A percentile compares a stretch with the other conserved stretches of the same genome.
Evolutionary conservation across 1,140 invertebrate species (phyloP).

Genomic region (Anadara kagoshimensis): DNA sequence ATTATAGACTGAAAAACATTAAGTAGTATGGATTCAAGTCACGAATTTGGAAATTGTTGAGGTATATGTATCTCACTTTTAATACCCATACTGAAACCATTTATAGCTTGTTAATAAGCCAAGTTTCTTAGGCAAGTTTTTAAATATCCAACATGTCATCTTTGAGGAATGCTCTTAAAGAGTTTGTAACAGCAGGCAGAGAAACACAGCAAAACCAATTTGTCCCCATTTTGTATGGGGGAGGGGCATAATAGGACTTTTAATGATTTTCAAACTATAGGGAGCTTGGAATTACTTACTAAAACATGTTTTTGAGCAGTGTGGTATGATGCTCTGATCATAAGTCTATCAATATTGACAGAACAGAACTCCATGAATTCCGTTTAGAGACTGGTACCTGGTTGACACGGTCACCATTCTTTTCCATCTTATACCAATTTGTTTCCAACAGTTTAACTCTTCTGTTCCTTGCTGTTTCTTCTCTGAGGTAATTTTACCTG

Average conservation of each 20-base stretch:
- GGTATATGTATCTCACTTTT: too few species aligned
- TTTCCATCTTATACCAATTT: slow-evolving; percentile 67
- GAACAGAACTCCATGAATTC: slow-evolving; percentile 90
- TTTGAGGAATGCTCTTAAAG: neutral
- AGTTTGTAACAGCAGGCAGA: neutral
- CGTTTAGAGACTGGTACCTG: slow-evolving; percentile 75
- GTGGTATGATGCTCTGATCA: slow-evolving; percentile 94
- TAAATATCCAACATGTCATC: too few species aligned
- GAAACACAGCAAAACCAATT: neutral
- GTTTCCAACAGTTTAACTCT: slow-evolving; percentile 76
- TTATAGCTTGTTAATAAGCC: too few species aligned
- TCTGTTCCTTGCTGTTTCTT: slow-evolving; percentile 79
- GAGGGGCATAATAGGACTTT: too few species aligned
- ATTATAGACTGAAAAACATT: too few species aligned
- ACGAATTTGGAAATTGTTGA: too few species aligned
- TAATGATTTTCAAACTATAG: too few species aligned
- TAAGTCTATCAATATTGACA: slow-evolving; percentile 84
- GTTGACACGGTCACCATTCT: slow-evolving; percentile 18
- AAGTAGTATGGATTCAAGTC: too few species aligned
- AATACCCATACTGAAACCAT: too few species aligned
- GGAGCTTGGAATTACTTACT: slow-evolving; percentile 51
- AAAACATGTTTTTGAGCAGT: slow-evolving; percentile 84
- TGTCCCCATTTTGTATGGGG: neutral
- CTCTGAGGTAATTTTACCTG: slow-evolving; percentile 80
- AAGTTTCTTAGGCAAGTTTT: too few species aligned